Base-by-base conservation (phyloP, 2,888 invertebrate species). In the Proisotoma minuta region DNA sequence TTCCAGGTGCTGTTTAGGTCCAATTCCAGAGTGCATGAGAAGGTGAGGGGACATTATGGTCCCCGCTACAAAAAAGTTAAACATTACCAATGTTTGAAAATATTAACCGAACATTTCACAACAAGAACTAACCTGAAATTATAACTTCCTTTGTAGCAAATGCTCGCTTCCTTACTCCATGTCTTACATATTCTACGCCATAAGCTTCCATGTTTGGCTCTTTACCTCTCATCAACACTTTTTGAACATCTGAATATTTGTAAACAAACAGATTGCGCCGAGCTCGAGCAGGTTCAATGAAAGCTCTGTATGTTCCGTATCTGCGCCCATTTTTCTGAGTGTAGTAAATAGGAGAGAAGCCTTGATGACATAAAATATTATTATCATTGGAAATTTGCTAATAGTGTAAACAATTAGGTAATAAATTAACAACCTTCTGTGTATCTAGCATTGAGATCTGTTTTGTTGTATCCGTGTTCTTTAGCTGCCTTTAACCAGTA, bases 1-100 rank as follows among this genome's bases (percentile, higher is more conserved):
- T 40, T 69, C 62, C 22, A 73, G 62, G 48, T 73, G 73, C 12
- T 65, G 54, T 24, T 59, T 57, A 3, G 65, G 64, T 50, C 72
- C 73, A 29, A 73, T 68, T 15, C 72, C 72, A n/a, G 68, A 69
- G 22, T 69, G 59, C 68, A 72, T 68, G 4, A 72, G 49, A 15
- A 72, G 27, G 26, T 70, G 63, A 5, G 72, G 70, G 2, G 65
- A 67, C 48, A 59, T 65, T 18, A 69, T 52, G 1, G 69, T 56
- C 47, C 72, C 72, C 18, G 66, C 69, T n/a, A n/a, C n/a, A n/a
- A n/a, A n/a, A n/a, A n/a, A n/a, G n/a, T n/a, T n/a, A n/a, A n/a
- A n/a, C n/a, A n/a, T n/a, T n/a, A n/a, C n/a, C n/a, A n/a, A n/a
- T n/a, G n/a, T n/a, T n/a, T n/a, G n/a, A n/a, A n/a, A n/a, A n/a